Percentiles rank a stretch among this genome's conserved stretches.
These are phyloP conservation scores for Thelaira solivaga DNA, from an alignment of 2,888 invertebrate genomes.

Conservation along the genomic window DNA sequence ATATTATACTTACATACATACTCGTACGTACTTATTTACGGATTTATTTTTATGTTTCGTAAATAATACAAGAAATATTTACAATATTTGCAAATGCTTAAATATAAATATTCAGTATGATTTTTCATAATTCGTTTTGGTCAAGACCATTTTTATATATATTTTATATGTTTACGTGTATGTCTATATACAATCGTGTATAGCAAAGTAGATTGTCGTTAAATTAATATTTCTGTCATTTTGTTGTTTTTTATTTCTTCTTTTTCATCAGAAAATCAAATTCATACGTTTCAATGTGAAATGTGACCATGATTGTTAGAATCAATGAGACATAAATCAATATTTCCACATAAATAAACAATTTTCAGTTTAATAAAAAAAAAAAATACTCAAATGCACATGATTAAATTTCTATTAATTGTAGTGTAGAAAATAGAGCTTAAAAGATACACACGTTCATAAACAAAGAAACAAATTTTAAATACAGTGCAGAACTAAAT, in stretches of 20 bases:
- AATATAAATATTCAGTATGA: not conserved
- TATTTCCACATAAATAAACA: constrained; percentile 66
- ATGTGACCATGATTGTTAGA: constrained; percentile 63
- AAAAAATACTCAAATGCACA: not conserved
- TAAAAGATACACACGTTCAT: not conserved
- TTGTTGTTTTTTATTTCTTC: not conserved
- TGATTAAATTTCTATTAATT: not conserved
- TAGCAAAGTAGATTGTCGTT: not conserved
- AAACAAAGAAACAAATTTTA: no score
- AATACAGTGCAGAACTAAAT: no score
- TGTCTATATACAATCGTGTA: not conserved
- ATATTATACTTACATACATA: no score
- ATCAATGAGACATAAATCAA: constrained; percentile 64
- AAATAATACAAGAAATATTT: no score
- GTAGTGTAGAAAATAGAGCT: not conserved
- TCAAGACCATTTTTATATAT: constrained; percentile 8
- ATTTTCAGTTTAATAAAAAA: constrained; percentile 28
- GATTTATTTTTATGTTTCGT: no score
- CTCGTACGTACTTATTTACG: no score
- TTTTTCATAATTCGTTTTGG: not conserved
- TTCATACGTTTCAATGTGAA: constrained; percentile 62
- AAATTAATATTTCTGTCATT: not conserved
- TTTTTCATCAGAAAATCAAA: constrained; percentile 59
- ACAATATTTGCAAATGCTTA: not conserved
- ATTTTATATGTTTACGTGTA: no score